Base-by-base conservation (phyloP, 2,113 vertebrate species). In the Xyrauchen texanus region DNA sequence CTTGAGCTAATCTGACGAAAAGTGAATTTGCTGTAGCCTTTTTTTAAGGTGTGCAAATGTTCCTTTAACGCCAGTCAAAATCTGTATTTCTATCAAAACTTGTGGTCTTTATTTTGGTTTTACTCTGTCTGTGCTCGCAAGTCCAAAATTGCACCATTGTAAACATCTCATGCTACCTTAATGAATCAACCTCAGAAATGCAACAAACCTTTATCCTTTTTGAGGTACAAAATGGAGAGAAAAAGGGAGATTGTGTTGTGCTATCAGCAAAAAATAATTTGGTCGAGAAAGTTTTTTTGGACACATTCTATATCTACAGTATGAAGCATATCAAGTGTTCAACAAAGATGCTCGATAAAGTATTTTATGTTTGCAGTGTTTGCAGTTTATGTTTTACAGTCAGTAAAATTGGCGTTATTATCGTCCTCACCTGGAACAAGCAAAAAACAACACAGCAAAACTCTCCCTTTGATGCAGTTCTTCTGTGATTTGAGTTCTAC, bases 281-380 rank as follows among this genome's bases (percentile, higher is more conserved):
- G 44, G 7, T 66, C 13, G 11, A 70, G 7, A 53, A 5, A 68
- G 12, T 9, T 52, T 70, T 70, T 49, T 49, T 68, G 5, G 46
- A 16, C 47, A 51, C 12, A 68, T 51, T 49, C 46, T 68, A 64
- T 65, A 63, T 44, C 7, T 52, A 10, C 5, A 7, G 42, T 65
- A 73, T 61, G n/a, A 69, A 69, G 21, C 57, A 15, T 69, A n/a
- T 64, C 63, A 66, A 21, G 64, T 76, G 61, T 76, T 64, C 1
- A 45, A 74, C n/a, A 62, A 49, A 73, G 70, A 73, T 49, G 68
- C 68, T 74, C 45, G 5, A 63, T 62, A 49, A 64, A 76, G 60
- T 16, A 62, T 65, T 76, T 76, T 65, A 21, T 8, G 42, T 13
- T 64, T 57, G 76, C 69, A 9, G 76, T 45, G 77, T 81, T 75